A percentile compares a stretch with the other conserved stretches of the same genome.
Evolutionary conservation across 2,888 invertebrate species (phyloP).

Genomic region (Hipparchia semele): DNA sequence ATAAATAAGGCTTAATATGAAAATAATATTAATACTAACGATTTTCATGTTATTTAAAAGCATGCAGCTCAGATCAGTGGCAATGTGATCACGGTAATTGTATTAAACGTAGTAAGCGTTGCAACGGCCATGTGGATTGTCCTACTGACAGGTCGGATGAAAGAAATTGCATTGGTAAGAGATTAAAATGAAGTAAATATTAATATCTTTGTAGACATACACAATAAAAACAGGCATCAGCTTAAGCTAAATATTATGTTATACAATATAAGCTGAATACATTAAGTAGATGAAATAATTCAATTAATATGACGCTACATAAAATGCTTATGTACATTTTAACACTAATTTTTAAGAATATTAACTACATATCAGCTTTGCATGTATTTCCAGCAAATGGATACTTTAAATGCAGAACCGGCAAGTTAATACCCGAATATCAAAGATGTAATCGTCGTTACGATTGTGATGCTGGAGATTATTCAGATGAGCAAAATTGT

Average conservation of each 20-base stretch:
- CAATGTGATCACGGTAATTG: conserved; percentile 89
- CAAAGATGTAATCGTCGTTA: conserved; percentile 85
- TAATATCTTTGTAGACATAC: not conserved
- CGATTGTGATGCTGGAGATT: conserved; percentile 86
- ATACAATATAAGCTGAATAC: not conserved
- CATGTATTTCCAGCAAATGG: conserved; percentile 71
- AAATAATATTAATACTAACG: conserved; percentile 14
- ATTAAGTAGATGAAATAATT: no score
- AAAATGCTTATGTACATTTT: conserved; percentile 10
- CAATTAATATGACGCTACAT: not conserved
- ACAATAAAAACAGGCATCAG: no score
- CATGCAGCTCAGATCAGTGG: conserved; percentile 87
- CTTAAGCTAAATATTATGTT: no score
- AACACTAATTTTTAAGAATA: conserved; percentile 3
- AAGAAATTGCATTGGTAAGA: conserved; percentile 84
- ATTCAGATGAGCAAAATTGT: conserved; percentile 90
- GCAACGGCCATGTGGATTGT: conserved; percentile 88
- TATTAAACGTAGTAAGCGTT: conserved; percentile 83
- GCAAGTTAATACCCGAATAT: conserved; percentile 81
- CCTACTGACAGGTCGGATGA: conserved; percentile 89
- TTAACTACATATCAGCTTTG: conserved; percentile 48
- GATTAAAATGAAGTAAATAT: conserved; percentile 3
- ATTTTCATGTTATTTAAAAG: conserved; percentile 59
- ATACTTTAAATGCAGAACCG: conserved; percentile 86
- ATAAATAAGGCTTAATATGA: not conserved